Percentiles rank a stretch among this genome's conserved stretches.
Conservation (phyloP, 2,888 invertebrate genomes). For the Auanema sp. region DNA sequence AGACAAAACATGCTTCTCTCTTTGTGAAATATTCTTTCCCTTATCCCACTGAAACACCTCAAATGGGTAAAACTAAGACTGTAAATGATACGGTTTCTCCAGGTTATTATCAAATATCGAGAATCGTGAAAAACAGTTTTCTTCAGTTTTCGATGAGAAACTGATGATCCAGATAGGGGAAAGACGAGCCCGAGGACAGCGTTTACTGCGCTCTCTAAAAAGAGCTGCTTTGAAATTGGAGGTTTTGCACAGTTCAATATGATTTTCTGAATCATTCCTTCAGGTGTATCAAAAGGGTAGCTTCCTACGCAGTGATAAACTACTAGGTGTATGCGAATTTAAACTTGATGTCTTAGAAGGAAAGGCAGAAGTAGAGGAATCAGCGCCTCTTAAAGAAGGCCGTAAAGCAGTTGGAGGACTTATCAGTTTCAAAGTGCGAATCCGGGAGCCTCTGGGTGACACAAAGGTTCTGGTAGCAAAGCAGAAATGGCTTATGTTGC, state of each 20-base stretch:
- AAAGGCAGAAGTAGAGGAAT: constrained; percentile 83
- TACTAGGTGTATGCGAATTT: constrained; percentile 80
- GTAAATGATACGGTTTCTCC: constrained; percentile 86
- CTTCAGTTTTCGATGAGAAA: constrained; percentile 48
- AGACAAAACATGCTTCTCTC: constrained; percentile 40
- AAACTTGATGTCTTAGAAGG: constrained; percentile 88
- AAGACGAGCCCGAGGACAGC: constrained; percentile 38
- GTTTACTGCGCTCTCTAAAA: constrained; percentile 84
- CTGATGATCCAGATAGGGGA: constrained; percentile 41
- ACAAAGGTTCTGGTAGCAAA: constrained; percentile 26
- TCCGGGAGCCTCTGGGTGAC: constrained; percentile 52
- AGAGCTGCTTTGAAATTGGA: constrained; percentile 86
- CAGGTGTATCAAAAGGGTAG: constrained; percentile 77
- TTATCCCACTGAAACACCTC: constrained; percentile 77
- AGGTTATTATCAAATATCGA: constrained; percentile 65
- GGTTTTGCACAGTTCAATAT: constrained; percentile 65
- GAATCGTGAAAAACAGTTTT: not conserved
- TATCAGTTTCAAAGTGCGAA: constrained; percentile 33
- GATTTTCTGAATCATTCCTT: constrained; percentile 5
- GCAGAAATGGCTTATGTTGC: constrained; percentile 41
- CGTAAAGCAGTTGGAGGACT: constrained; percentile 49
- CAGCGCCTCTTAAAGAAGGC: constrained; percentile 55
- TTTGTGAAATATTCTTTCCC: constrained; percentile 78
- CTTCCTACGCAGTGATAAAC: constrained; percentile 84
- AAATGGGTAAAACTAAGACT: constrained; percentile 76